phyloP scores from a whole-genome alignment of 2,888 invertebrate species.

The Prostheceraeus crozeri region DNA sequence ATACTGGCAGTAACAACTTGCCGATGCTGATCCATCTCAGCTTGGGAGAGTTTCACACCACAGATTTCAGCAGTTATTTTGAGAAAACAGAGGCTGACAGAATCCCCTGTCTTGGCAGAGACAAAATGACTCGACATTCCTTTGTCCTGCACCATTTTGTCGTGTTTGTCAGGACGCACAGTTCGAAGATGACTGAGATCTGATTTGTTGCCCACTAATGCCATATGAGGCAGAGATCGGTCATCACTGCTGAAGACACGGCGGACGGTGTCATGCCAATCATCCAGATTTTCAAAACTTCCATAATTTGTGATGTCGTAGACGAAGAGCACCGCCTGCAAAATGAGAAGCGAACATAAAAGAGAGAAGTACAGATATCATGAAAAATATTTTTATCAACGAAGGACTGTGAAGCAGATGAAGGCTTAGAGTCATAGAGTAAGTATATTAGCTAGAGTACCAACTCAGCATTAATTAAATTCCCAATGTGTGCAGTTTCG shows the following conservation, averaged over 20 bases:
- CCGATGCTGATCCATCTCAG: constrained; percentile 19
- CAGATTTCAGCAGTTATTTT: constrained; percentile 48
- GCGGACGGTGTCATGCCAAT: constrained; percentile 64
- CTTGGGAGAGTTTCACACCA: constrained; percentile 17
- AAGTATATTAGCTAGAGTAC: no score
- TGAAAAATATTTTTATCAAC: no score
- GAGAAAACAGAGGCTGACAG: constrained; percentile 61
- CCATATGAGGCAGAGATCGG: constrained; percentile 55
- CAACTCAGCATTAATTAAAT: no score
- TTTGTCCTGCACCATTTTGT: constrained; percentile 57
- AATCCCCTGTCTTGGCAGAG: constrained; percentile 61
- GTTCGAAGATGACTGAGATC: constrained; percentile 60
- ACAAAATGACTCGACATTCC: constrained; percentile 58
- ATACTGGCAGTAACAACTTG: constrained; percentile 18
- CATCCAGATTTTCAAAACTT: constrained; percentile 69
- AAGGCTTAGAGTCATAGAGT: no score
- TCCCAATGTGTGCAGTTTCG: no score
- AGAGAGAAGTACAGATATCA: background rate
- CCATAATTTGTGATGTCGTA: constrained; percentile 74
- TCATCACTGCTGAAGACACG: constrained; percentile 50
- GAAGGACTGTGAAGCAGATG: no score
- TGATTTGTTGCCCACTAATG: constrained; percentile 60
- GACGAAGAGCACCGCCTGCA: constrained; percentile 70
- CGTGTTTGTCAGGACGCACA: constrained; percentile 59
- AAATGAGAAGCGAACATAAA: constrained; percentile 45